phyloP scores from a whole-genome alignment of 1,140 invertebrate species.

The Halesus radiatus region DNA sequence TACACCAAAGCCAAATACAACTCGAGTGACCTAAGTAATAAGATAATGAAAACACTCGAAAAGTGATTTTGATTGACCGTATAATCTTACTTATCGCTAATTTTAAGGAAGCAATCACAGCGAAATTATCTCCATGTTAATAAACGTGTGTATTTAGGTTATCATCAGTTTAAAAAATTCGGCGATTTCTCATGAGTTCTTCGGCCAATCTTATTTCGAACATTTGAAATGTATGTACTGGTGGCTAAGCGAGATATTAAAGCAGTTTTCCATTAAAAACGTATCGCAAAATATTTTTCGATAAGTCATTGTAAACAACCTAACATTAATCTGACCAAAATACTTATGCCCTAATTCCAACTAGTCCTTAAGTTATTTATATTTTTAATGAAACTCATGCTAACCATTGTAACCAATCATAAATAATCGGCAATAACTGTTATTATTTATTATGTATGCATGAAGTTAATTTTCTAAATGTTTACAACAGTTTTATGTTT shows the following conservation, averaged over 20 bases:
- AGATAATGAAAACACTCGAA: constrained; percentile 22
- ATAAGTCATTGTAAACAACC: no score
- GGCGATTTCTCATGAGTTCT: constrained; percentile 15
- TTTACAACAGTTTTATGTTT: background rate
- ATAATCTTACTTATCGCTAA: constrained; percentile 23
- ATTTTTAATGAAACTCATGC: background rate
- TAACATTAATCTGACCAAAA: no score
- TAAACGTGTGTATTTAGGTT: constrained; percentile 34
- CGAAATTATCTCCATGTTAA: constrained; percentile 22
- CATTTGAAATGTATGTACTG: constrained; percentile 28
- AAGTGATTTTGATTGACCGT: constrained; percentile 28
- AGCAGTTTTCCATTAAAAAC: background rate
- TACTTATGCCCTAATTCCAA: no score
- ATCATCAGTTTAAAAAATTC: background rate
- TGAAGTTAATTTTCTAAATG: background rate
- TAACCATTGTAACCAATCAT: background rate
- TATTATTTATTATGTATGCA: no score
- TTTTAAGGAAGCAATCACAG: constrained; percentile 15
- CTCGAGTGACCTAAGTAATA: constrained; percentile 9
- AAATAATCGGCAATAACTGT: no score
- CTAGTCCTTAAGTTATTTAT: background rate
- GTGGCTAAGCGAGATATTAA: constrained; percentile 15
- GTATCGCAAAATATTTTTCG: background rate
- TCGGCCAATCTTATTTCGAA: constrained; percentile 29
- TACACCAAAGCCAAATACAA: background rate